Evolutionary conservation across 2,888 invertebrate species (phyloP).

Genomic region (Epirrita christyi): DNA sequence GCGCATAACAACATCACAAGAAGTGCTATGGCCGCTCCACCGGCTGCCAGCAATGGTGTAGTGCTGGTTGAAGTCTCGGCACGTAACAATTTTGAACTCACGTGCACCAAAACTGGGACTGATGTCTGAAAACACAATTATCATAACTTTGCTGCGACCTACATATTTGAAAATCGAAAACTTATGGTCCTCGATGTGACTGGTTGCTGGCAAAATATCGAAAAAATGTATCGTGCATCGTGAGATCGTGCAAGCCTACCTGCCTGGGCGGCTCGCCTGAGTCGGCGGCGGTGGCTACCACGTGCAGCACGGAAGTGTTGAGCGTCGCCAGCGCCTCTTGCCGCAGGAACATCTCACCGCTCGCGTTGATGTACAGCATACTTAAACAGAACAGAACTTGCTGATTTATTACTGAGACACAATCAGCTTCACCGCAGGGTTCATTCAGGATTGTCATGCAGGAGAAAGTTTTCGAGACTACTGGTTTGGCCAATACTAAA

Average conservation of each 20-base stretch:
- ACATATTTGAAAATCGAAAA: too few relatives aligned
- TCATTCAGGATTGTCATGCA: too few relatives aligned
- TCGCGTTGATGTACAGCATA: constrained; percentile 86
- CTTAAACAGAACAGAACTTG: constrained; percentile 55
- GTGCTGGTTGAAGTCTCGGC: constrained; percentile 67
- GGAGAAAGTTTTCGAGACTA: too few relatives aligned
- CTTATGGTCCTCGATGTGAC: too few relatives aligned
- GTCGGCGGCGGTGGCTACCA: constrained; percentile 93
- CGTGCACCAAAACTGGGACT: constrained; percentile 88
- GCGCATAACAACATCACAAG: constrained; percentile 90
- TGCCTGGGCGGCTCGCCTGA: constrained; percentile 93
- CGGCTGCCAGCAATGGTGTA: constrained; percentile 83
- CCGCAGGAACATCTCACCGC: constrained; percentile 88
- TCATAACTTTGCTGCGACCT: too few relatives aligned
- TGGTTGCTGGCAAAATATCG: too few relatives aligned
- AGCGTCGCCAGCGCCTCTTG: constrained; percentile 73
- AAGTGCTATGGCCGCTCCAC: constrained; percentile 89
- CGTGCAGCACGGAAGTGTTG: constrained; percentile 87
- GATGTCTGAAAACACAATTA: constrained; percentile 67
- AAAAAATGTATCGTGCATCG: too few relatives aligned
- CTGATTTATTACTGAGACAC: background rate
- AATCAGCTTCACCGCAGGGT: too few relatives aligned
- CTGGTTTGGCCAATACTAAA: too few relatives aligned
- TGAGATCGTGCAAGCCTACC: constrained; percentile 65
- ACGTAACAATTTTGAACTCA: constrained; percentile 74